Evolutionary conservation across 1,140 invertebrate genomes (phyloP), one percentile per base, ranked within the genome.

Genomic region (Drosophila chauvacae): DNA sequence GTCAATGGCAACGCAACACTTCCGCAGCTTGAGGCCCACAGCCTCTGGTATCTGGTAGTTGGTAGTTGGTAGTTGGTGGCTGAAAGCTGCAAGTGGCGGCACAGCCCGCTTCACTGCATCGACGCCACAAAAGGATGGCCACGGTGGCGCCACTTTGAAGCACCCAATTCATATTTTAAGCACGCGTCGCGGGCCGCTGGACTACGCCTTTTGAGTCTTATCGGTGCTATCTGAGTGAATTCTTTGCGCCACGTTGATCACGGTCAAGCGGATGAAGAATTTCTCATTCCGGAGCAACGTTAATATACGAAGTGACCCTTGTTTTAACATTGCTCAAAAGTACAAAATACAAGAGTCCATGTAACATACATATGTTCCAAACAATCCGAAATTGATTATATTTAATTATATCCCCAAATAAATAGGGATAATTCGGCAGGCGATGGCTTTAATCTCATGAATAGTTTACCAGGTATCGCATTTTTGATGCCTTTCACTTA

Each of bases 101-200:
- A 47, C 63, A 73, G 48, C 37, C 53, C 41, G 66, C 64, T 41
- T 64, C 59, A 75, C 57, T 64, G 56, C 62, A 77, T 57, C 59
- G 55, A 30, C 41, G 50, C 26, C 51, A 39, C 37, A 28, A 26
- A 37, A 18, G 26, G 18, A 53, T 35, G 68, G 35, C 16, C 33
- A 2, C 16, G 47, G 28, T 37, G 35, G 41, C 23, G 71, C 51
- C 73, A 45, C 30, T 39, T 62, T 60, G 53, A 62, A 69, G 44
- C 64, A 56, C 47, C 56, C 61, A 65, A 69, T 81, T 77, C 81
- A 81, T 84, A 85, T 85, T 84, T 84, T 68, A 85, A 77, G 76
- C 80, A 77, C 56, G 72, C 77, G 41, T 59, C 51, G 33, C 18
- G 33, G 18, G 18, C 7, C 51, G 18, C 13, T 35, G 11, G 18